Conservation (phyloP, 1,140 invertebrate genomes). For the Wiebesia pumilae region DNA sequence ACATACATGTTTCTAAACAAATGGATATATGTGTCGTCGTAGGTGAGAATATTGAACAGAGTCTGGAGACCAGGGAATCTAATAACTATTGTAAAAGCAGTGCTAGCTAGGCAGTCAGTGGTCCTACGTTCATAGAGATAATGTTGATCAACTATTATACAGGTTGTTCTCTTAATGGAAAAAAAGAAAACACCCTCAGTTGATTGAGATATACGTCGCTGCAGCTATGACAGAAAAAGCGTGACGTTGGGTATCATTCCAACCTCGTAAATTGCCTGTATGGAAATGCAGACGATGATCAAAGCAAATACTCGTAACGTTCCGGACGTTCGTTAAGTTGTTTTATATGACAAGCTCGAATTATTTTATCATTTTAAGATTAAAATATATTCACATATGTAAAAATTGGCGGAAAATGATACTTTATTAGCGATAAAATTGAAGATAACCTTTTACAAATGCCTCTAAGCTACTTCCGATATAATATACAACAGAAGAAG, state of each 20-base stretch:
- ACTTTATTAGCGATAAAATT: not conserved
- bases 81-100: constrained; percentile 32
- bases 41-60: no score
- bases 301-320: not conserved
- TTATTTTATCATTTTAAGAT: not conserved
- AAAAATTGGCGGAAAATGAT: not conserved
- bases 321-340: not conserved
- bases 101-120: not conserved
- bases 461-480: not conserved
- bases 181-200: no score
- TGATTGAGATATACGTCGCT: no score
- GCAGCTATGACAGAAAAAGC: no score
- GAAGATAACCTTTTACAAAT: no score
- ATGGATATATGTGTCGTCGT: not conserved
- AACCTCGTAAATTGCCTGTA: constrained; percentile 23
- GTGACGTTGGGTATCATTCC: not conserved
- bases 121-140: not conserved
- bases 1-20: not conserved
- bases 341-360: constrained; percentile 1
- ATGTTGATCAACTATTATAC: constrained; percentile 12
- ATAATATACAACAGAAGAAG: not conserved
- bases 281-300: not conserved
- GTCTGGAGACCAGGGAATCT: not conserved
- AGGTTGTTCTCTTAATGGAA: no score
- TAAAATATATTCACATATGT: not conserved